A percentile compares a stretch with the other conserved stretches of the same genome.
phyloP scores from a whole-genome alignment of 2,113 vertebrate genomes.

The Opisthocomus hoazin region DNA sequence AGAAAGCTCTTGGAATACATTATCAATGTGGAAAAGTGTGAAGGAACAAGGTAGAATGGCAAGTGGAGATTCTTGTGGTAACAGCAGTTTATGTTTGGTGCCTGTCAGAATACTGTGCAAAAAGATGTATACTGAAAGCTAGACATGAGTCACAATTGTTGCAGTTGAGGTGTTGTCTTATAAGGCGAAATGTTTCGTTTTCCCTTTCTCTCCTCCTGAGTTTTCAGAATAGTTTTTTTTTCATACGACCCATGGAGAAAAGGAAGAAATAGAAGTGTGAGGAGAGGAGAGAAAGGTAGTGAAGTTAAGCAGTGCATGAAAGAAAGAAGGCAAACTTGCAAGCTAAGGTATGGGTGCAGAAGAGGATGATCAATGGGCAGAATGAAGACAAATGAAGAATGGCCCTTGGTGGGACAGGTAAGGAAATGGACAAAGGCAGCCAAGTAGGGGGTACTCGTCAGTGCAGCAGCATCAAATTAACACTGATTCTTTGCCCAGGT shows the following conservation, averaged over 20 bases:
- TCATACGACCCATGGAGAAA: accelerated
- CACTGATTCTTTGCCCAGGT: not conserved
- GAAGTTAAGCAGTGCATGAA: not conserved
- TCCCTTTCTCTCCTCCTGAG: not conserved
- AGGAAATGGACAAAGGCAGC: not conserved
- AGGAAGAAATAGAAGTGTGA: not conserved
- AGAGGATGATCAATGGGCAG: not conserved
- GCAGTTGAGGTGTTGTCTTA: not conserved
- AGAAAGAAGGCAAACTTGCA: not conserved
- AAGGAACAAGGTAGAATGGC: not conserved
- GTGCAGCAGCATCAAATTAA: not conserved
- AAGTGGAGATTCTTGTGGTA: not conserved
- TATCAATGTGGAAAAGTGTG: not conserved
- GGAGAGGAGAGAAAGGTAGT: not conserved
- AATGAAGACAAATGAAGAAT: not conserved
- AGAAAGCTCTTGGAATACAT: not conserved
- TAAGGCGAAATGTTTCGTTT: not conserved
- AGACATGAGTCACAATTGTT: not conserved
- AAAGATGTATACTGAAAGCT: not conserved
- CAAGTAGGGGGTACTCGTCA: not conserved
- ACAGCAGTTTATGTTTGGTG: not conserved
- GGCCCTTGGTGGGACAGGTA: not conserved
- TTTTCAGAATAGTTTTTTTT: not conserved
- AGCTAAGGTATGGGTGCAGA: not conserved
- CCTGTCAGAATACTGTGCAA: not conserved